These are phyloP conservation scores for Xestoiulus laeticollis DNA, from an alignment of 2,888 invertebrate genomes.

Conservation along the genomic window DNA sequence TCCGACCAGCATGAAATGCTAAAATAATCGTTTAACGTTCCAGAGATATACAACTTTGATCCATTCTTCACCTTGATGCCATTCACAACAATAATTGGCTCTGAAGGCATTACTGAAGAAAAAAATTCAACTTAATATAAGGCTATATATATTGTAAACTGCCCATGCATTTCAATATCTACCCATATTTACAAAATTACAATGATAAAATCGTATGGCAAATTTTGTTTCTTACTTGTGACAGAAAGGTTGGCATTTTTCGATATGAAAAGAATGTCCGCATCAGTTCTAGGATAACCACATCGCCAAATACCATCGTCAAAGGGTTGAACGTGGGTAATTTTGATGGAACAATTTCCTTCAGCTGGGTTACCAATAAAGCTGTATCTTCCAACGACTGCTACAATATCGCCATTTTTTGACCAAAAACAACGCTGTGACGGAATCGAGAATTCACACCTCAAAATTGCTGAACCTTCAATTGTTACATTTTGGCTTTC, in stretches of 20 bases:
- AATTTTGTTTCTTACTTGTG: background rate
- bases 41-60: background rate
- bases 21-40: background rate
- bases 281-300: conserved; percentile 31
- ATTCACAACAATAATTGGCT: conserved; percentile 36
- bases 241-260: background rate
- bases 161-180: too few species aligned
- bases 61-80: background rate
- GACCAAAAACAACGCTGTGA: conserved; percentile 29
- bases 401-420: conserved; percentile 31
- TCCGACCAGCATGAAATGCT: conserved; percentile 38
- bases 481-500: background rate
- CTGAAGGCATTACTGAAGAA: background rate
- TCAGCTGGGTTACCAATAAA: conserved; percentile 27
- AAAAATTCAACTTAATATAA: background rate
- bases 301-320: conserved; percentile 29
- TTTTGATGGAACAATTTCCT: conserved; percentile 46
- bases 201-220: background rate
- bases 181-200: background rate
- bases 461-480: background rate
- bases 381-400: background rate
- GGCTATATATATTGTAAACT: too few species aligned
- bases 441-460: background rate
- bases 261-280: background rate
- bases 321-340: background rate